Percentiles rank a stretch among this genome's conserved stretches.
Evolutionary conservation across 2,888 invertebrate species (phyloP).

Genomic region (Caenorhabditis afra): DNA sequence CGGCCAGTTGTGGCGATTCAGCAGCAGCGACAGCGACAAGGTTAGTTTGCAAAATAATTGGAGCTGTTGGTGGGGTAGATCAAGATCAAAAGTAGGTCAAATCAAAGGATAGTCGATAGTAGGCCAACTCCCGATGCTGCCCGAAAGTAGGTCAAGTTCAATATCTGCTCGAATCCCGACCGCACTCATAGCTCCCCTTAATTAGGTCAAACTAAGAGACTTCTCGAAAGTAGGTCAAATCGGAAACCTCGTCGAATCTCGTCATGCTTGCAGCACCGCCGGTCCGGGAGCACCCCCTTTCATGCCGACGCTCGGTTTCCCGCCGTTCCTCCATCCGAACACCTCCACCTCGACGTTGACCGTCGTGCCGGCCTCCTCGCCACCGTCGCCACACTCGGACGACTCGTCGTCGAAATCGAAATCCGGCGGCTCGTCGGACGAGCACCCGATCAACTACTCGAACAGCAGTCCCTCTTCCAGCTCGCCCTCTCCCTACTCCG

Average conservation of each 20-base stretch:
- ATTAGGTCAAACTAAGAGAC: too few species aligned
- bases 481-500: conserved; percentile 39
- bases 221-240: too few species aligned
- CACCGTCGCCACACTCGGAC: conserved; percentile 23
- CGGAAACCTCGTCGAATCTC: too few species aligned
- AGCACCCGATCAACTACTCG: conserved; percentile 44
- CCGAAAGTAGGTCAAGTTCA: too few species aligned
- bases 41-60: too few species aligned
- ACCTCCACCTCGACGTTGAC: not conserved
- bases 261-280: too few species aligned
- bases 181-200: not conserved
- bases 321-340: not conserved
- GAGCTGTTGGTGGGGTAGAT: not conserved
- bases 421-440: conserved; percentile 25
- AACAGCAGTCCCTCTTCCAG: conserved; percentile 33
- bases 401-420: conserved; percentile 37
- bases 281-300: not conserved
- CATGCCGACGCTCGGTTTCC: conserved; percentile 21
- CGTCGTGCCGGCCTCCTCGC: conserved; percentile 19
- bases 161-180: too few species aligned
- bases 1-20: too few species aligned
- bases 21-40: too few species aligned
- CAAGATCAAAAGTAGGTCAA: too few species aligned
- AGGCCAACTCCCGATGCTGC: too few species aligned
- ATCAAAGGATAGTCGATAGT: too few species aligned